Conservation (phyloP, 2,113 vertebrate genomes). For the Asarcornis scutulata region DNA sequence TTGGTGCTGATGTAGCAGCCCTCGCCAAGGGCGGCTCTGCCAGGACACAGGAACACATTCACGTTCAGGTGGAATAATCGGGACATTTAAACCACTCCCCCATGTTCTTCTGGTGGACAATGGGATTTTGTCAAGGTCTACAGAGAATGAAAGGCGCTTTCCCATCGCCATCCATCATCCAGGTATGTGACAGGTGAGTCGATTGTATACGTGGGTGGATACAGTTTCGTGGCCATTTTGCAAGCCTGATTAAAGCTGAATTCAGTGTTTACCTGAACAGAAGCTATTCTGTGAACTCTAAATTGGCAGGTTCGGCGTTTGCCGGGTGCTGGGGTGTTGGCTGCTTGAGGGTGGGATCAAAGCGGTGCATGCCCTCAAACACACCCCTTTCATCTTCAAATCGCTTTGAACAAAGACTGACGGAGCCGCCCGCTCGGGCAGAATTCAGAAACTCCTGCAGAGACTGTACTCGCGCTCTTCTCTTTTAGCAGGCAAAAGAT, state of each 20-base stretch:
- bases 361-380: conserved; percentile 26
- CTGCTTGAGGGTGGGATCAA: conserved; percentile 51
- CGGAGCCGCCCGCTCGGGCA: neutral
- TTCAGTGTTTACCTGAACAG: neutral
- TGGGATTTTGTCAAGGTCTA: neutral
- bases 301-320: conserved; percentile 4
- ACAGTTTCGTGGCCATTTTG: conserved; percentile 8
- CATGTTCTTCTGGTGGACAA: neutral
- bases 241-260: conserved; percentile 36
- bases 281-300: neutral
- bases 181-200: neutral
- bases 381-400: conserved; percentile 40
- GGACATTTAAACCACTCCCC: neutral
- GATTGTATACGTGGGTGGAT: neutral
- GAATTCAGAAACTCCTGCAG: neutral
- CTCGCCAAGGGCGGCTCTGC: neutral
- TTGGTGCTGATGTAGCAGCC: neutral
- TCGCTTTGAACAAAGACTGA: conserved; percentile 31
- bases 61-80: neutral
- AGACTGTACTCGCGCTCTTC: neutral
- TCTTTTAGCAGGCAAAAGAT: neutral
- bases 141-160: neutral
- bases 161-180: neutral
- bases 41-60: neutral
- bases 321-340: neutral